These are phyloP conservation scores for Cheilosia variabilis DNA, from an alignment of 2,888 invertebrate genomes.

Conservation along the genomic window DNA sequence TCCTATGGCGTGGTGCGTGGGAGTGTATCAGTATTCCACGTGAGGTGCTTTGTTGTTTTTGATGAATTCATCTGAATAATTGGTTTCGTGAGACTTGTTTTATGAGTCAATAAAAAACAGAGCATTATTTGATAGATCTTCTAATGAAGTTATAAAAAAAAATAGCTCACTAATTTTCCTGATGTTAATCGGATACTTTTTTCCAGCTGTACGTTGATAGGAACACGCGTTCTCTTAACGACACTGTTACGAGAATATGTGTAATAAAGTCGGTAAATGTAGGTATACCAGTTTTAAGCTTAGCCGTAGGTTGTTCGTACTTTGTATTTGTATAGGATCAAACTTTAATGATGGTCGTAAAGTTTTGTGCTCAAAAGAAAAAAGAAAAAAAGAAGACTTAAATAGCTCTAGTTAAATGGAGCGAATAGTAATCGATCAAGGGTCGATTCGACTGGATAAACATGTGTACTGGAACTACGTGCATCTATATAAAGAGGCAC, in stretches of 20 bases:
- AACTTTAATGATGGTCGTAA: slow-evolving; percentile 40
- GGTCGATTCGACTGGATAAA: background rate
- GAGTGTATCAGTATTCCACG: slow-evolving; percentile 52
- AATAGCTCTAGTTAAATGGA: slow-evolving; percentile 37
- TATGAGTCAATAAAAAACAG: slow-evolving; percentile 56
- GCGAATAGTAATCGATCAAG: slow-evolving; percentile 43
- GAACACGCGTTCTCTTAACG: slow-evolving; percentile 34
- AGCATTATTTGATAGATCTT: slow-evolving; percentile 61
- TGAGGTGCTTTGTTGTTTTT: slow-evolving; percentile 13
- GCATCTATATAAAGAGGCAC: too few species aligned
- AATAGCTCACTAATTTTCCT: slow-evolving; percentile 59
- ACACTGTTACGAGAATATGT: slow-evolving; percentile 28
- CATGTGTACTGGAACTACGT: too few species aligned
- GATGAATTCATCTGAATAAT: slow-evolving; percentile 13
- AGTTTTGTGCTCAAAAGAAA: background rate
- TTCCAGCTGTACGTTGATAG: slow-evolving; percentile 7
- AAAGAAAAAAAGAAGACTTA: slow-evolving; percentile 7
- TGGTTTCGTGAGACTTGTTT: slow-evolving; percentile 31
- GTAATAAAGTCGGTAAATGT: slow-evolving; percentile 42
- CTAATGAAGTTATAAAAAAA: slow-evolving; percentile 68
- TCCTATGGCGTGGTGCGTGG: slow-evolving; percentile 43
- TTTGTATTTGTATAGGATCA: slow-evolving; percentile 1
- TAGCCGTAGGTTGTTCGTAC: slow-evolving; percentile 1
- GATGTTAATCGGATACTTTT: slow-evolving; percentile 62
- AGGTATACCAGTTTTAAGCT: slow-evolving; percentile 16